Percentiles rank a stretch among this genome's conserved stretches.
Conservation (phyloP, 2,113 vertebrate species). For the Notechis scutatus region DNA sequence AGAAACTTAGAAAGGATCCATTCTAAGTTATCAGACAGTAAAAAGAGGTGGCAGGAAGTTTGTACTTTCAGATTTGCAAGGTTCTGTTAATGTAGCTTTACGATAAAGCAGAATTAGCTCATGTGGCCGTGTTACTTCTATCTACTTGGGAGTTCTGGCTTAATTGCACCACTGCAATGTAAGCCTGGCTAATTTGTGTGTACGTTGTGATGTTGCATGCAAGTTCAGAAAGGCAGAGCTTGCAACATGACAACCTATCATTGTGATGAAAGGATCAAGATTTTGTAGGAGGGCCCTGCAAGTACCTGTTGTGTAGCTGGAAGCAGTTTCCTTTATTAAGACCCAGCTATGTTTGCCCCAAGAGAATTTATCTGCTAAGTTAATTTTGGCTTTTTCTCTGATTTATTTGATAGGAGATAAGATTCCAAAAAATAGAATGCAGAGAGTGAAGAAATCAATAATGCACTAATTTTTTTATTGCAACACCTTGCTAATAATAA, state of each 20-base stretch:
- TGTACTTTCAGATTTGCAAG: neutral
- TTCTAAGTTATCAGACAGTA: neutral
- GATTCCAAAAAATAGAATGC: neutral
- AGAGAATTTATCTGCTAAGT: accelerated
- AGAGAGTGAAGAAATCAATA: constrained; percentile 15
- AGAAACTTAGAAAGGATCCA: neutral
- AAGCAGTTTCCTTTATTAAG: neutral
- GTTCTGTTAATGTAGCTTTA: neutral
- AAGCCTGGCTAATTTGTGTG: neutral
- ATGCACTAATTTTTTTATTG: constrained; percentile 17
- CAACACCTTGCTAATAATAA: constrained; percentile 41
- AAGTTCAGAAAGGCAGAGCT: neutral
- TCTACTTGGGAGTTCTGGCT: neutral
- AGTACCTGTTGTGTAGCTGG: neutral
- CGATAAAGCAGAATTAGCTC: neutral
- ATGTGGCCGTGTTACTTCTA: neutral
- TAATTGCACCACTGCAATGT: neutral
- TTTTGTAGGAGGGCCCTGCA: neutral
- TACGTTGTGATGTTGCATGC: neutral
- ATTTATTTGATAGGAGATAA: accelerated
- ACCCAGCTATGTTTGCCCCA: neutral
- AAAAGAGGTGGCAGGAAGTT: neutral
- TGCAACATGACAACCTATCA: neutral
- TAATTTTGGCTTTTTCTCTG: neutral
- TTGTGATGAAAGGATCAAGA: neutral